Evolutionary conservation across 1,140 invertebrate species (phyloP), one percentile per base, ranked within the genome.

Genomic region (Trichomalopsis sarcophagae): DNA sequence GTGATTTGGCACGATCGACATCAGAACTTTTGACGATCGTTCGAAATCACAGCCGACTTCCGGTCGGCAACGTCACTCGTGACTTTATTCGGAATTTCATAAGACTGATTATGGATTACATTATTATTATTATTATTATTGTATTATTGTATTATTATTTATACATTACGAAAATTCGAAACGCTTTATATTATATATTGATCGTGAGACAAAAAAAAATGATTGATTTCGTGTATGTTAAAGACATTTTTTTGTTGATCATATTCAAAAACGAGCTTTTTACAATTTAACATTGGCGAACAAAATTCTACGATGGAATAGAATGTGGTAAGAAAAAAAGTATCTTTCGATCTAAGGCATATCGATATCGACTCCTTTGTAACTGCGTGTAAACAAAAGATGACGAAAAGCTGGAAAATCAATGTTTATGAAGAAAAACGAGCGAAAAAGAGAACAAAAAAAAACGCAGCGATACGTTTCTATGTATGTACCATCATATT

Each of bases 91-190:
- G 79, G 68, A 86, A 86, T 83, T 50, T 33, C 69, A 86, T 86
- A 86, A 86, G 85, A 86, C 85, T 86, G 85, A 86, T 86, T 86
- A 73, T 77, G 40, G 80, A 84, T 81, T 80, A 81, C 13, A 9
- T 81, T 81, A 81, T 73, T 81, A 81, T 81, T 81, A 44, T 80
- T 23, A 80, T 80, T 55, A 81, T 80, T 4, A 62, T 78, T 27
- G 27, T 27, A 27, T 27, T 1, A 27, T 27, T 27, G 27, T 62
- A 33, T 44, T 17, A 78, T 73, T 81, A 81, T 81, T 81, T 81
- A n/a, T 44, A 50, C n/a, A 30, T 73, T 82, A 30, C 9, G 69
- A 23, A 62, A 81, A 82, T 76, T 76, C 36, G 30, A 76, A 23
- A 27, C 21, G 40, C 7, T 30, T 62, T 30, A 27, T 36, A 79